Conservation (phyloP, 2,797 vertebrate genomes). For the Enteromius thamalakanensis region DNA sequence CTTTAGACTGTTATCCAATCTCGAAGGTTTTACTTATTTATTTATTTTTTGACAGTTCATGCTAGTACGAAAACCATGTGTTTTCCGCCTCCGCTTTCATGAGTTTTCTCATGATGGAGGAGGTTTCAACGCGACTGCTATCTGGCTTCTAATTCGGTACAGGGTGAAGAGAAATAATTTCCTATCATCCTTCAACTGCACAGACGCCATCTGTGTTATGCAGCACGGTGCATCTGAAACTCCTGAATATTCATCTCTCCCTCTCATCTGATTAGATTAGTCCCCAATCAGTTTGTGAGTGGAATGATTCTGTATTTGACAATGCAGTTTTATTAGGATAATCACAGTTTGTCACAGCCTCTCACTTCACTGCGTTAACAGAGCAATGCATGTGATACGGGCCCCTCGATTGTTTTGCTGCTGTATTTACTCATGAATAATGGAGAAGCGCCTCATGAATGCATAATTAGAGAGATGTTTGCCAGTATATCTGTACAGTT, state of each 20-base stretch:
- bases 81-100: constrained; percentile 38
- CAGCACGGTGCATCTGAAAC: constrained; percentile 72
- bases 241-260: constrained; percentile 83
- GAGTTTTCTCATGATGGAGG: constrained; percentile 34
- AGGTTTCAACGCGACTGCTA: constrained; percentile 55
- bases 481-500: constrained; percentile 47
- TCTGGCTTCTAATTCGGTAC: constrained; percentile 65
- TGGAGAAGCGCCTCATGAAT: constrained; percentile 45
- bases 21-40: background rate
- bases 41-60: constrained; percentile 5
- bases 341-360: constrained; percentile 70
- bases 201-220: constrained; percentile 79
- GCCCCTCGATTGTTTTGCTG: constrained; percentile 36
- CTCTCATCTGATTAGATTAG: constrained; percentile 81
- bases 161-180: constrained; percentile 66
- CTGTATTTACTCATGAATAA: constrained; percentile 52
- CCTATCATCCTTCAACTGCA: constrained; percentile 73
- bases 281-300: constrained; percentile 73
- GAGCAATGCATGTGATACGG: constrained; percentile 66
- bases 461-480: constrained; percentile 47
- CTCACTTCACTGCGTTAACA: constrained; percentile 73
- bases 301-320: constrained; percentile 70
- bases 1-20: background rate
- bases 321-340: constrained; percentile 66
- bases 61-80: constrained; percentile 11